A percentile compares a stretch with the other conserved stretches of the same genome.
These are phyloP conservation scores for Caradrina kadenii DNA, from an alignment of 2,888 invertebrate genomes.

Conservation along the genomic window DNA sequence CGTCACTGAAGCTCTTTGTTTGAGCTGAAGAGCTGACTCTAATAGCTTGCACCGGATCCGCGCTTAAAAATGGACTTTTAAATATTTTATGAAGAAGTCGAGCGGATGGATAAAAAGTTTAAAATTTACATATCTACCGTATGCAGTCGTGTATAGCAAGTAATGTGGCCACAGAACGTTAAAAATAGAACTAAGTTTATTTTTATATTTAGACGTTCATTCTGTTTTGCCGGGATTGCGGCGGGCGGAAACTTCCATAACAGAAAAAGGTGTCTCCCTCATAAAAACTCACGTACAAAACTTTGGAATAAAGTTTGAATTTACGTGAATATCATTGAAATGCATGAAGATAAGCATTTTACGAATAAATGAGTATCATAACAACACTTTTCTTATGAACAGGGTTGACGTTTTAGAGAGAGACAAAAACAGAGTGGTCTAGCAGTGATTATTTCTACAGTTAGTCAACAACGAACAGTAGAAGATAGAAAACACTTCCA, in stretches of 20 bases:
- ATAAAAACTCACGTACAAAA: constrained; percentile 29
- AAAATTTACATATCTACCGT: constrained; percentile 66
- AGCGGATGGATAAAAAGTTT: constrained; percentile 75
- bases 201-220: constrained; percentile 38
- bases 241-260: constrained; percentile 37
- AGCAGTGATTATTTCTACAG: no score
- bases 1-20: constrained; percentile 88
- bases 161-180: constrained; percentile 52
- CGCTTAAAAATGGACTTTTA: constrained; percentile 88
- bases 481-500: constrained; percentile 6
- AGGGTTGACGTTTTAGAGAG: not conserved
- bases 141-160: constrained; percentile 55
- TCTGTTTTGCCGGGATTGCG: constrained; percentile 23
- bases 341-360: constrained; percentile 24
- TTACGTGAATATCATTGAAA: constrained; percentile 40
- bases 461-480: not conserved
- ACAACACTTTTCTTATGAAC: not conserved
- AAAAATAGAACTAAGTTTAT: constrained; percentile 30
- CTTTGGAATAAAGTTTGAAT: constrained; percentile 39
- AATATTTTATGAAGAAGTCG: constrained; percentile 86
- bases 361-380: constrained; percentile 16
- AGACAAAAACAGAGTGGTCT: no score
- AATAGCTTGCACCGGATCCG: constrained; percentile 89
- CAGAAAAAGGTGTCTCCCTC: constrained; percentile 34
- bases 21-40: constrained; percentile 89